phyloP scores from a whole-genome alignment of 1,140 invertebrate genomes.

The Lepidurus packardi region DNA sequence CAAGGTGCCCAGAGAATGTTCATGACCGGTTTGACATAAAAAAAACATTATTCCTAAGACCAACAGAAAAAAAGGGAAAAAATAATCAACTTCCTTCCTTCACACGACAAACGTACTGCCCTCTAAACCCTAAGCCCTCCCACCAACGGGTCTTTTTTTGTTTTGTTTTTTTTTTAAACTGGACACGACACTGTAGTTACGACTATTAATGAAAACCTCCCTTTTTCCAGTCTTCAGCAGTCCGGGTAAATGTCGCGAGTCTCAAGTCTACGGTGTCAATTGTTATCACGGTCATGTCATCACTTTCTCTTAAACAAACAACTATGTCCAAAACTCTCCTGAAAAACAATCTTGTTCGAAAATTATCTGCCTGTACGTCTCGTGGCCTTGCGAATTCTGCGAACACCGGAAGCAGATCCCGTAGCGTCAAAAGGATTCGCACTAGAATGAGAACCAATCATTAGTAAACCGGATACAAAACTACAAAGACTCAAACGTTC shows the following conservation, averaged over 20 bases:
- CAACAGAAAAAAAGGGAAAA: not conserved
- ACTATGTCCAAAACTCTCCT: not conserved
- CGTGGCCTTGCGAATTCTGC: not conserved
- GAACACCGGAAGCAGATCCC: not conserved
- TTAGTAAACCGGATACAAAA: not conserved
- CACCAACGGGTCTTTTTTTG: not conserved
- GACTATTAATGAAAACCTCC: not conserved
- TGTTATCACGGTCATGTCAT: conserved; percentile 3
- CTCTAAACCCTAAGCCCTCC: not conserved
- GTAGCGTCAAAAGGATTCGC: conserved; percentile 9
- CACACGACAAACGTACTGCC: not conserved
- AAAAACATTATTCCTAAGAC: not conserved
- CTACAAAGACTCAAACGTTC: not conserved
- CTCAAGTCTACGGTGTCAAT: not conserved
- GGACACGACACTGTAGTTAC: conserved; percentile 5
- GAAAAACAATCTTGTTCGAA: not conserved
- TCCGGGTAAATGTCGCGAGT: not conserved
- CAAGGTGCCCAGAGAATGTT: conserved; percentile 21
- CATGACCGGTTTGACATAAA: conserved; percentile 12
- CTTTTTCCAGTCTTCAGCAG: not conserved
- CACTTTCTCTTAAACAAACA: not conserved
- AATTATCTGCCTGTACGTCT: conserved; percentile 13
- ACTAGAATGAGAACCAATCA: not conserved
- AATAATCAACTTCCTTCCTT: not conserved
- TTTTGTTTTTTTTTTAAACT: not conserved